Conservation (phyloP, 2,113 vertebrate species). For the Hemibagrus wyckioides region DNA sequence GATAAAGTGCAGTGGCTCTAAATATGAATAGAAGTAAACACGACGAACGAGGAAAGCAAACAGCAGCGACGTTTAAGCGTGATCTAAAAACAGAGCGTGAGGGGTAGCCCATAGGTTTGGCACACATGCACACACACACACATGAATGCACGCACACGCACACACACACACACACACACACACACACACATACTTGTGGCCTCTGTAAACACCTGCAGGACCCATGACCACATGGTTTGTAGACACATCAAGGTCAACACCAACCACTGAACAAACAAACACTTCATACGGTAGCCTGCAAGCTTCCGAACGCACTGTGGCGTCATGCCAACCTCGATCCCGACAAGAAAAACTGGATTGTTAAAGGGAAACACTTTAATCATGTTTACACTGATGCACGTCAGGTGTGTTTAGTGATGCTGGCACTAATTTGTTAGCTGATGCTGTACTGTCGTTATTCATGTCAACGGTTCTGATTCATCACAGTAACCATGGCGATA, state of each 20-base stretch:
- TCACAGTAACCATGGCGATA: not conserved
- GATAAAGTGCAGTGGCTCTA: slow-evolving; percentile 33
- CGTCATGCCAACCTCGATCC: not conserved
- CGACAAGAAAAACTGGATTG: not conserved
- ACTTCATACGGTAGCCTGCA: slow-evolving; percentile 33
- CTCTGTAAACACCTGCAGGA: slow-evolving; percentile 55
- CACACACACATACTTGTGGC: slow-evolving; percentile 21
- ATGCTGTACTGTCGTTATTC: not conserved
- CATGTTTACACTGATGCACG: not conserved
- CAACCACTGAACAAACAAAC: slow-evolving; percentile 52
- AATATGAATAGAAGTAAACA: slow-evolving; percentile 36
- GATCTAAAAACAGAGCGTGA: slow-evolving; percentile 10
- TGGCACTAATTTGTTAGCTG: not conserved
- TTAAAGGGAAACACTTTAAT: not conserved
- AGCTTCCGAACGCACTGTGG: slow-evolving; percentile 30
- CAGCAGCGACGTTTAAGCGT: slow-evolving; percentile 4
- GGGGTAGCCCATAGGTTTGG: slow-evolving; percentile 31
- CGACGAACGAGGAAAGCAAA: slow-evolving; percentile 34
- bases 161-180: not conserved
- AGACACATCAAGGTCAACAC: slow-evolving; percentile 46
- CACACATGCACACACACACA: not conserved
- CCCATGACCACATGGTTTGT: slow-evolving; percentile 53
- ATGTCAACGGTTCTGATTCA: not conserved
- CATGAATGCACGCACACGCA: not conserved
- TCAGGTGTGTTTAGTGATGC: not conserved